These are phyloP conservation scores for Zaprionus tsacasi DNA, from an alignment of 1,140 invertebrate genomes.

Conservation along the genomic window DNA sequence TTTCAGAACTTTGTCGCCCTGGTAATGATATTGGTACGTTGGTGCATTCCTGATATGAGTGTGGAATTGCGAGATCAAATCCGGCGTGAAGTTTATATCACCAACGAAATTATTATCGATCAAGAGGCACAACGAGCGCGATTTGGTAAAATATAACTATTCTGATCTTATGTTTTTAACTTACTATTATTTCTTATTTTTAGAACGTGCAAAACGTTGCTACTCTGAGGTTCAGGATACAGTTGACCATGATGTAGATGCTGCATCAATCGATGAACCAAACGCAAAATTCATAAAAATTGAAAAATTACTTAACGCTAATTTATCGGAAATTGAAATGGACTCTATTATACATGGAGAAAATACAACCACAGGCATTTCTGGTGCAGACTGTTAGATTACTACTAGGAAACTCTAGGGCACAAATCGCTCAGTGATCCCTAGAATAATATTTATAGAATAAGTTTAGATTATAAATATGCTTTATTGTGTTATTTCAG, in stretches of 20 bases:
- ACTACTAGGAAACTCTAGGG: constrained; percentile 12
- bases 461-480: constrained; percentile 35
- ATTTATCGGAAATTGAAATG: constrained; percentile 76
- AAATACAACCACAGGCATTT: constrained; percentile 65
- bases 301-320: constrained; percentile 66
- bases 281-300: constrained; percentile 73
- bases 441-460: neutral
- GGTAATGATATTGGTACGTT: constrained; percentile 92
- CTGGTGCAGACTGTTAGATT: constrained; percentile 61
- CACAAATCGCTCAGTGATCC: constrained; percentile 47
- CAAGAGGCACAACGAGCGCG: constrained; percentile 89
- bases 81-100: constrained; percentile 93
- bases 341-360: constrained; percentile 75
- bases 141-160: constrained; percentile 47
- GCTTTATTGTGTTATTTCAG: constrained; percentile 63
- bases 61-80: constrained; percentile 91
- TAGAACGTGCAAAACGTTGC: constrained; percentile 64
- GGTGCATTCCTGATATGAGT: constrained; percentile 95
- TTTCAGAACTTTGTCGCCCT: constrained; percentile 92
- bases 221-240: constrained; percentile 47
- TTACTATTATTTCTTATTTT: neutral
- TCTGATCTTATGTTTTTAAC: neutral
- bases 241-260: constrained; percentile 57
- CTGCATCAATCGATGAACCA: constrained; percentile 64
- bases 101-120: constrained; percentile 95